Base-by-base conservation (phyloP, 2,113 vertebrate species). In the Petrocephalus microphthalmus region DNA sequence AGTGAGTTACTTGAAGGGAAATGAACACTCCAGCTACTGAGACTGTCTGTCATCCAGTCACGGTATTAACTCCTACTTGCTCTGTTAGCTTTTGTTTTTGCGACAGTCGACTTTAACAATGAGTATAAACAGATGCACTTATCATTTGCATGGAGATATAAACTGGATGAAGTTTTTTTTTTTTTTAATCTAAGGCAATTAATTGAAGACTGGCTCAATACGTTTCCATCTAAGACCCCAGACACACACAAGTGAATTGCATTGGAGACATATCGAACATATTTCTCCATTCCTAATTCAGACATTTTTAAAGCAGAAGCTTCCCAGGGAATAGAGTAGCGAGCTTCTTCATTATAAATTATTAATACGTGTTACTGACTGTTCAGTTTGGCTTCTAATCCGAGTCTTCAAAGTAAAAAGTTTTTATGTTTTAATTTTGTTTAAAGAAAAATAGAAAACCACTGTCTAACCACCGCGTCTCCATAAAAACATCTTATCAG, bases 231-330 rank as follows among this genome's bases (percentile, higher is more conserved):
- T 71, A 67, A 71, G 10, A 87, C 33, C 47, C n/a, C 42, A 51
- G 56, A 71, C 60, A 74, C 60, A 52, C 51, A 53, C 11, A 5
- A 53, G n/a, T 29, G 49, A 85, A 17, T 45, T 74, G 86, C 20
- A 87, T 60, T 19, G 60, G 86, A 49, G 86, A 49, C 10, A n/a
- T 49, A 22, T 87, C 5, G 20, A 56, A 71, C 47, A 71, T 45
- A 67, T 49, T 87, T 87, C 86, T 71, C 42, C 56, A 49, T 29
- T 87, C 47, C 45, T 71, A 29, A 49, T 37, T 37, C 85, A 57
- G 53, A 86, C 8, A 86, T 57, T 85, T 67, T 83, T 42, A 42
- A 87, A 54, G 49, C 7, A 25, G 60, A 71, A 49, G 86, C 45
- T 25, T 56, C 47, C 15, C 17, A 49, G 86, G 86, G 64, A 87